Evolutionary conservation across 1,140 invertebrate species (phyloP).

Genomic region (Rhynchophorus ferrugineus): DNA sequence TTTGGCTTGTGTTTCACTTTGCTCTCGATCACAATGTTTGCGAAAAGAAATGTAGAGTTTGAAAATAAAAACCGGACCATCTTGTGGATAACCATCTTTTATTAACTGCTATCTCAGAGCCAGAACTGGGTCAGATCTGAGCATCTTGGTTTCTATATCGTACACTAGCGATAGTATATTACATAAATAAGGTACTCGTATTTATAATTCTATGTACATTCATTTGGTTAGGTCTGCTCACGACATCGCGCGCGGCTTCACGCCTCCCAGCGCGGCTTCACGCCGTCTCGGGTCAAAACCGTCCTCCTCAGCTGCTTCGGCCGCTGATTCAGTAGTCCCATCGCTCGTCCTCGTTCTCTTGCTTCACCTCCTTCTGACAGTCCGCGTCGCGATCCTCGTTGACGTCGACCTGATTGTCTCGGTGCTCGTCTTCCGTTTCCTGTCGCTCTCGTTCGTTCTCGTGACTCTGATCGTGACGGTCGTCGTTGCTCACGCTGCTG

Average conservation of each 20-base stretch:
- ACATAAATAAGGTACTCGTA: not conserved
- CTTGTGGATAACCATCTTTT: too few relatives aligned
- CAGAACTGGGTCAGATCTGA: too few relatives aligned
- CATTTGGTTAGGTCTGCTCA: too few relatives aligned
- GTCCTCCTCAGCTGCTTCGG: too few relatives aligned
- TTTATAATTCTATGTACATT: not conserved
- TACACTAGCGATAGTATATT: not conserved
- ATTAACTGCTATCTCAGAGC: too few relatives aligned
- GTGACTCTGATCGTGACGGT: slow-evolving; percentile 39
- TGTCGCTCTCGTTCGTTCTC: slow-evolving; percentile 29
- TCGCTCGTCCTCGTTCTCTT: slow-evolving; percentile 40
- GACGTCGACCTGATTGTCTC: slow-evolving; percentile 16
- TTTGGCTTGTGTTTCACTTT: too few relatives aligned
- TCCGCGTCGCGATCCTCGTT: slow-evolving; percentile 15
- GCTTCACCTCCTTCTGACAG: slow-evolving; percentile 25
- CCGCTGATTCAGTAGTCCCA: slow-evolving; percentile 43
- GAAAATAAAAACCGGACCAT: too few relatives aligned
- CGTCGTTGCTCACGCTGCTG: slow-evolving; percentile 45
- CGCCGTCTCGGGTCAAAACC: too few relatives aligned
- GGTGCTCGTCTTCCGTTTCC: slow-evolving; percentile 21
- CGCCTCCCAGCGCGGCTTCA: too few relatives aligned
- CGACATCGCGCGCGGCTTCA: too few relatives aligned
- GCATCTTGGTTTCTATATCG: not conserved
- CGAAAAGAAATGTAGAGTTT: too few relatives aligned
- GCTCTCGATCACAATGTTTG: too few relatives aligned